Percentiles rank a stretch among this genome's conserved stretches.
Conservation (phyloP, 2,113 vertebrate species). For the Cichladusa arquata region DNA sequence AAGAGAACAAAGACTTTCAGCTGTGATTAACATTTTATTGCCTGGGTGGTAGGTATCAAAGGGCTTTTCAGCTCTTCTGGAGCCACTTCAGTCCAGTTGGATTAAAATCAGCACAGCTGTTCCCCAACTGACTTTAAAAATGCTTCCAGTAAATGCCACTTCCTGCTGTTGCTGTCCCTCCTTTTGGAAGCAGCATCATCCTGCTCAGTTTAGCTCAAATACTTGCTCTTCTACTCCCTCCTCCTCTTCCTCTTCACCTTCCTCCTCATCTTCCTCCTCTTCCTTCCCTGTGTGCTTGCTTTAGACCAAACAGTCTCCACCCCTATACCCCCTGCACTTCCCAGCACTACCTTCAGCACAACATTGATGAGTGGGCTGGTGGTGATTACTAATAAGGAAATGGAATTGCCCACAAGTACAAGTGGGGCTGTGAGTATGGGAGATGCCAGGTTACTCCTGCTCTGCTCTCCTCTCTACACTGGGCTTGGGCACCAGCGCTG, state of each 20-base stretch:
- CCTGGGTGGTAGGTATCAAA: conserved; percentile 25
- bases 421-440: background rate
- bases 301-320: background rate
- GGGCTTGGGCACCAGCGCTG: background rate
- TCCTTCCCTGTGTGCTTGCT: background rate
- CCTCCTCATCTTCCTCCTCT: background rate
- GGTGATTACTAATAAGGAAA: background rate
- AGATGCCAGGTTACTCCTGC: background rate
- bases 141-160: conserved; percentile 1
- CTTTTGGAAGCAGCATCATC: background rate
- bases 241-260: background rate
- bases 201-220: background rate
- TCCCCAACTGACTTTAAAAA: conserved; percentile 49
- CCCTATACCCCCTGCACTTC: background rate
- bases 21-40: conserved; percentile 38
- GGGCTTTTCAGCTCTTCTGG: conserved; percentile 28
- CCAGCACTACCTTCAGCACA: background rate
- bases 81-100: conserved; percentile 35
- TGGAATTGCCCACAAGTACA: background rate
- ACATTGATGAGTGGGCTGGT: background rate
- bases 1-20: conserved; percentile 50
- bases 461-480: background rate
- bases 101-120: conserved; percentile 55
- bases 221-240: background rate
- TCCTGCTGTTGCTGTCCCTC: conserved; percentile 11